phyloP scores from a whole-genome alignment of 1,140 invertebrate species.

The Drosophila varians region DNA sequence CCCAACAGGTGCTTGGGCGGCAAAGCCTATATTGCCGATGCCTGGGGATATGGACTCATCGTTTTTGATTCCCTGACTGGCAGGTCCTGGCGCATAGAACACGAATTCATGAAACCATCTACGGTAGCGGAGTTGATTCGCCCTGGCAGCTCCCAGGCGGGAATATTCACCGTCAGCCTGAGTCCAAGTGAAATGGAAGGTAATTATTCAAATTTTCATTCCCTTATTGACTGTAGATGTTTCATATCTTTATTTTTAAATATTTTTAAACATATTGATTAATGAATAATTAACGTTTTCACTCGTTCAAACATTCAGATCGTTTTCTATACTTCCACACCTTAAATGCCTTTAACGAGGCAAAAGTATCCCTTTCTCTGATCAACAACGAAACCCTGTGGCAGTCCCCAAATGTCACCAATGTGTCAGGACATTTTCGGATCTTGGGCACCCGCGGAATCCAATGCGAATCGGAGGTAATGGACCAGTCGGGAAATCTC shows the following conservation, averaged over 20 bases:
- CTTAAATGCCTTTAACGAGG: constrained; percentile 89
- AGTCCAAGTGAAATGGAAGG: constrained; percentile 83
- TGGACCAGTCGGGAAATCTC: constrained; percentile 86
- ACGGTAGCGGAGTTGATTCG: constrained; percentile 85
- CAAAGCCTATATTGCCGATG: constrained; percentile 90
- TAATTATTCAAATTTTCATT: constrained; percentile 5
- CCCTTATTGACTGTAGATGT: not conserved
- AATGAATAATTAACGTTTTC: no score
- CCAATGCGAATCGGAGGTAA: constrained; percentile 85
- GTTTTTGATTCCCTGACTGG: constrained; percentile 87
- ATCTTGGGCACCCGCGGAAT: constrained; percentile 65
- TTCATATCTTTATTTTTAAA: no score
- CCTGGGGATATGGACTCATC: constrained; percentile 88
- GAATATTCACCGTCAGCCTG: constrained; percentile 89
- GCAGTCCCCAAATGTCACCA: constrained; percentile 6
- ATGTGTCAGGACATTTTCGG: constrained; percentile 23
- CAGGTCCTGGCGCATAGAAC: constrained; percentile 88
- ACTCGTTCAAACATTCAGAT: constrained; percentile 22
- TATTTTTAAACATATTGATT: no score
- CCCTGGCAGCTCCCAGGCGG: constrained; percentile 86
- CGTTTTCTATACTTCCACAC: constrained; percentile 90
- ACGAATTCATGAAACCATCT: constrained; percentile 88
- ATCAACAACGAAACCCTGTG: constrained; percentile 86
- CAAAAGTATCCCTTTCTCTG: constrained; percentile 87
- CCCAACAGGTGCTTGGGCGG: constrained; percentile 86